Evolutionary conservation across 2,797 vertebrate genomes (phyloP).

Genomic region (Hippopotamyrus pictus): DNA sequence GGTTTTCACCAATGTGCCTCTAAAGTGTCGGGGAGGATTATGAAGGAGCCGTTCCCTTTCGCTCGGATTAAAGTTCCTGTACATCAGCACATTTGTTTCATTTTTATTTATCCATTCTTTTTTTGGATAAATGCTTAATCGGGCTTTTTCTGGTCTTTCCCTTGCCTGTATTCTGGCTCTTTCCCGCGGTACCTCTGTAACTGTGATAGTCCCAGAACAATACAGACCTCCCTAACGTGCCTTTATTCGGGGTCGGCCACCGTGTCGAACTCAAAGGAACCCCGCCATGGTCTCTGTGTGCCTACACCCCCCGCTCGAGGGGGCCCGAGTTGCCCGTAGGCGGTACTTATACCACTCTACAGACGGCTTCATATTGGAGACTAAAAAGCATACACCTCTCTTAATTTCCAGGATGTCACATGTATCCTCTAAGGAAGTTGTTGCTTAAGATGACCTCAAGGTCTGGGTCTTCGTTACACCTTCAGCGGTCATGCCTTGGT

Average conservation of each 20-base stretch:
- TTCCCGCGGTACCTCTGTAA: neutral
- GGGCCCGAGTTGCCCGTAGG: no score
- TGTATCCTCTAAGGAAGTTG: neutral
- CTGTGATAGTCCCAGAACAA: neutral
- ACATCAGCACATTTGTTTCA: neutral
- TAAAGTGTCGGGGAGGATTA: neutral
- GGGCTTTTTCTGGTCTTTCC: neutral
- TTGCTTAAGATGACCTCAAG: neutral
- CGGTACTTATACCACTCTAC: no score
- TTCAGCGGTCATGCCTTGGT: neutral
- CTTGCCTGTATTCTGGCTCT: neutral
- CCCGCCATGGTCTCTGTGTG: no score
- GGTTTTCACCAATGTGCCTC: neutral
- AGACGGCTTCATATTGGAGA: no score
- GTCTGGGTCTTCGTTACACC: neutral
- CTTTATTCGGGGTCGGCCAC: neutral
- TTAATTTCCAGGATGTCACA: neutral
- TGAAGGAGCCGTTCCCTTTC: neutral
- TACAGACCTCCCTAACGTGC: neutral
- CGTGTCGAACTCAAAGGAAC: neutral
- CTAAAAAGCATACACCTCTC: no score
- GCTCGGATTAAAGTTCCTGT: neutral
- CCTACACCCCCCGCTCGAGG: neutral
- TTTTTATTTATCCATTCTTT: neutral
- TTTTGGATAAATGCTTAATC: neutral